Conservation (phyloP, 2,797 vertebrate species). For the Thalassophryne amazonica region DNA sequence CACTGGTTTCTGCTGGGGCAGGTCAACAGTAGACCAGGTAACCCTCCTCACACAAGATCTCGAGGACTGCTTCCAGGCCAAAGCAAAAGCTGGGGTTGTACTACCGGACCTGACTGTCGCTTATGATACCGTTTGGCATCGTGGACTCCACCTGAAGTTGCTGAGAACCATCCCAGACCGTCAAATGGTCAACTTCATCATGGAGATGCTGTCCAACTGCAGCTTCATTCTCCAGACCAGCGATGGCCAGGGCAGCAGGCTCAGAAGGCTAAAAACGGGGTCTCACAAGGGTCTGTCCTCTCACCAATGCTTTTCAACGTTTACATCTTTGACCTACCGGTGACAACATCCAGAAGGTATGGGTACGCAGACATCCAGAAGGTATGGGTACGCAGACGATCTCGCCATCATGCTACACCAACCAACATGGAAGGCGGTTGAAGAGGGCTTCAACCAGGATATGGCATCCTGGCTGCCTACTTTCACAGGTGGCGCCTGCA, state of each 20-base stretch:
- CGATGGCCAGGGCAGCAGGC: neutral
- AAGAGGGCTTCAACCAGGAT: no score
- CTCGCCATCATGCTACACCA: neutral
- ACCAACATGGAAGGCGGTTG: no score
- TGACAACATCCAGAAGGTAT: neutral
- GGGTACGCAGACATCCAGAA: neutral
- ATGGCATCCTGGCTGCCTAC: no score
- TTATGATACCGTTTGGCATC: no score
- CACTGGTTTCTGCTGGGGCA: no score
- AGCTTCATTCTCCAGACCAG: neutral
- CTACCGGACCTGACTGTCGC: no score
- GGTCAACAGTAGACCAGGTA: no score
- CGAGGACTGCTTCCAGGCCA: no score
- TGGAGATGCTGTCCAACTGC: neutral
- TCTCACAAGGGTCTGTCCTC: neutral
- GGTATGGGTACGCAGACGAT: neutral
- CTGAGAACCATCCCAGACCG: neutral
- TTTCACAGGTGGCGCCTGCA: no score
- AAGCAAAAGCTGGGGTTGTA: no score
- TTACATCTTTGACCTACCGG: neutral
- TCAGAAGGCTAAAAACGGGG: neutral
- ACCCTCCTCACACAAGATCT: no score
- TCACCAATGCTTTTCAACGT: neutral
- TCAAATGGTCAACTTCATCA: neutral
- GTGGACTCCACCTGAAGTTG: neutral